Percentiles rank a stretch among this genome's conserved stretches.
Evolutionary conservation across 2,113 vertebrate species (phyloP).

Genomic region (Acrocephalus arundinaceus): DNA sequence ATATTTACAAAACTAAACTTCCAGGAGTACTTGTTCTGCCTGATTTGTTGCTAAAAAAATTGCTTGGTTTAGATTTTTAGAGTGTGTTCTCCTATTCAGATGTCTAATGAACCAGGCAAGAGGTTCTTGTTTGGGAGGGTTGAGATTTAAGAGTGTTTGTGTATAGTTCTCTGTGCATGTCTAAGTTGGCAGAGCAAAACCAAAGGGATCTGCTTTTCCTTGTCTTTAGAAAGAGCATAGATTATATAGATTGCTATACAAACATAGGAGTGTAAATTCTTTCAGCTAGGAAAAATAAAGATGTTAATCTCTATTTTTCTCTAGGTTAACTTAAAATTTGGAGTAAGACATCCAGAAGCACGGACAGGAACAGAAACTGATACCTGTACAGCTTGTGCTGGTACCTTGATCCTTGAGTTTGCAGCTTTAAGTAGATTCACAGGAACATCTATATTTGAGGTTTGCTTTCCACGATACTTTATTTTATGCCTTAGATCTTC

Average conservation of each 20-base stretch:
- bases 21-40: not conserved
- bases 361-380: constrained; percentile 96
- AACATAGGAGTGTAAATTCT: not conserved
- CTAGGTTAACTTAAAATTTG: constrained; percentile 94
- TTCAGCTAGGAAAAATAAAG: not conserved
- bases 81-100: not conserved
- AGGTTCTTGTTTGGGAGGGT: not conserved
- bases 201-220: not conserved
- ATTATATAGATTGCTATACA: not conserved
- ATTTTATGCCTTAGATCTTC: not conserved
- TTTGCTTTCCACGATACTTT: constrained; percentile 68
- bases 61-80: not conserved
- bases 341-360: constrained; percentile 90
- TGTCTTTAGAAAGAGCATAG: not conserved
- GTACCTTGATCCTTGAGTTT: constrained; percentile 97
- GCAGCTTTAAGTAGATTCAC: constrained; percentile 97
- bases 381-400: constrained; percentile 96
- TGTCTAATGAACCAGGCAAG: not conserved
- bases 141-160: not conserved
- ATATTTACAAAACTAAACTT: not conserved
- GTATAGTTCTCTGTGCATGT: not conserved
- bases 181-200: not conserved
- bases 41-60: not conserved
- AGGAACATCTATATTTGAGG: constrained; percentile 95
- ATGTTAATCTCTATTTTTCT: not conserved